These are phyloP conservation scores for Allygus modestus DNA, from an alignment of 2,888 invertebrate genomes.

Conservation along the genomic window DNA sequence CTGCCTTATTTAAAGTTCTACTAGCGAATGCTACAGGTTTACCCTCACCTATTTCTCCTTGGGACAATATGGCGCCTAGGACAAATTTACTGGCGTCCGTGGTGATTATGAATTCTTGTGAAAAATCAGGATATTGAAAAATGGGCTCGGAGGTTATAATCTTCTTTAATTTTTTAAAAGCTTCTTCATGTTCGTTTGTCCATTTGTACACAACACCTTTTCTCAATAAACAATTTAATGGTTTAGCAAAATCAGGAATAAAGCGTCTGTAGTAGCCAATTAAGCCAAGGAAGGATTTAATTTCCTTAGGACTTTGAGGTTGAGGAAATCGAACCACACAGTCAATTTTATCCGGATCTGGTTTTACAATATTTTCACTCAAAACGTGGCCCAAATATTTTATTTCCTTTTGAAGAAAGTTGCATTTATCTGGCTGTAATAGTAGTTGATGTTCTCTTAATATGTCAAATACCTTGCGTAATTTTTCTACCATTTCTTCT, in stretches of 20 bases:
- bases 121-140: slow-evolving; percentile 58
- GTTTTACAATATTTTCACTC: not conserved
- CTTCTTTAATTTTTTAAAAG: slow-evolving; percentile 64
- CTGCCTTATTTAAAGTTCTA: slow-evolving; percentile 56
- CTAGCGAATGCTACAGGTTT: slow-evolving; percentile 51
- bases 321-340: not conserved
- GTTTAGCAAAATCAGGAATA: slow-evolving; percentile 55
- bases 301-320: slow-evolving; percentile 35
- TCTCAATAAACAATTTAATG: slow-evolving; percentile 32
- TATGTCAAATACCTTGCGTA: slow-evolving; percentile 45
- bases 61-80: slow-evolving; percentile 58
- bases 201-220: slow-evolving; percentile 41
- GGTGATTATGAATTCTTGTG: slow-evolving; percentile 58
- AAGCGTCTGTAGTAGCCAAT: slow-evolving; percentile 33
- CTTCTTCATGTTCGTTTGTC: slow-evolving; percentile 51
- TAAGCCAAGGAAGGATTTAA: slow-evolving; percentile 43
- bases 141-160: slow-evolving; percentile 51
- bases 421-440: slow-evolving; percentile 40
- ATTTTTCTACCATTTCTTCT: slow-evolving; percentile 23
- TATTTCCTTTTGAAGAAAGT: not conserved
- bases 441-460: not conserved
- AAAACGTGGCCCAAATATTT: slow-evolving; percentile 31
- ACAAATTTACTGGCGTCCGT: slow-evolving; percentile 60
- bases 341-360: slow-evolving; percentile 35
- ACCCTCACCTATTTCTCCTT: slow-evolving; percentile 31